phyloP scores from a whole-genome alignment of 2,113 vertebrate species.

The Phodopus roborovskii region DNA sequence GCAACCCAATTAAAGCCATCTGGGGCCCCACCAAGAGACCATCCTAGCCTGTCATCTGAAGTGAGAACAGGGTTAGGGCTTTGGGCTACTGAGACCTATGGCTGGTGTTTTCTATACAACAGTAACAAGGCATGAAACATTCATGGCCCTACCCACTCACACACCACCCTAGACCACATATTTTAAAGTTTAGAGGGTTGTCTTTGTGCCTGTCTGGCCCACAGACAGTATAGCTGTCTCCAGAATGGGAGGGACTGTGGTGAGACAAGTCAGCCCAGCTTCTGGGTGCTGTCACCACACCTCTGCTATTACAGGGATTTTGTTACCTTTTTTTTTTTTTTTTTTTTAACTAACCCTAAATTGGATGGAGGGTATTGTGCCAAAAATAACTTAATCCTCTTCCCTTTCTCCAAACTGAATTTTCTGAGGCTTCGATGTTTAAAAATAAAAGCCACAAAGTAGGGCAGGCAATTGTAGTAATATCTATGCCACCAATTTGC shows the following conservation, averaged over 20 bases:
- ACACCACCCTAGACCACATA: background rate
- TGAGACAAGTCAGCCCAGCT: accelerated
- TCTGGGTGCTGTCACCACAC: too few relatives aligned
- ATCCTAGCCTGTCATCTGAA: background rate
- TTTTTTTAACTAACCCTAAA: conserved; percentile 17
- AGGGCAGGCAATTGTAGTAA: conserved; percentile 63
- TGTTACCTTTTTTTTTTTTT: background rate
- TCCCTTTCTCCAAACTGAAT: conserved; percentile 49
- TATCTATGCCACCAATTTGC: conserved; percentile 16
- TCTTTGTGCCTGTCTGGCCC: background rate
- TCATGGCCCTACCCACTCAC: too few relatives aligned
- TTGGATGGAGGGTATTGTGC: conserved; percentile 34
- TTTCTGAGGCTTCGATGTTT: conserved; percentile 62
- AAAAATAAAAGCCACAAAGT: conserved; percentile 73
- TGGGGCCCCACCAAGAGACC: too few relatives aligned
- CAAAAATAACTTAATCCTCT: conserved; percentile 63
- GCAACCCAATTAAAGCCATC: too few relatives aligned
- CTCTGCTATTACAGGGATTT: background rate
- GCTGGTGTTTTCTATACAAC: background rate
- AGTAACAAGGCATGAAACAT: accelerated
- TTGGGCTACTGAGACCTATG: accelerated
- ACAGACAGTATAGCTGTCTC: too few relatives aligned
- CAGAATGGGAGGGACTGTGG: accelerated
- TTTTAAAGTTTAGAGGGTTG: background rate
- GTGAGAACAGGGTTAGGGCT: accelerated